A percentile compares a stretch with the other conserved stretches of the same genome.
phyloP scores from a whole-genome alignment of 2,113 vertebrate genomes.

The Amazona vittata region DNA sequence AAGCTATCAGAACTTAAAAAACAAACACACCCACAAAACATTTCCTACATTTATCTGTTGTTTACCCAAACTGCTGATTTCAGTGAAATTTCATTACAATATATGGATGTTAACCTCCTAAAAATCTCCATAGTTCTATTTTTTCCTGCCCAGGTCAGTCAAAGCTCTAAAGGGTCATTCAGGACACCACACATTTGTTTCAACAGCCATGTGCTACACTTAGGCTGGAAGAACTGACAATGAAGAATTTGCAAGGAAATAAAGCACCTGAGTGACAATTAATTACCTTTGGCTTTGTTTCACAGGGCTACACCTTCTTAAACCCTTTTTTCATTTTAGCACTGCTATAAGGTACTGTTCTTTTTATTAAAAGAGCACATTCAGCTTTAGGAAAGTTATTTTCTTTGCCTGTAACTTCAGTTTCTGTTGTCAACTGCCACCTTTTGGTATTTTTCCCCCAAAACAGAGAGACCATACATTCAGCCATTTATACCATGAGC shows the following conservation, averaged over 20 bases:
- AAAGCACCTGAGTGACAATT: background rate
- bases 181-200: background rate
- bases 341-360: background rate
- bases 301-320: background rate
- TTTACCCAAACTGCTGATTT: background rate
- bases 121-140: background rate
- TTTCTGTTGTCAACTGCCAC: background rate
- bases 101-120: background rate
- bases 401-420: background rate
- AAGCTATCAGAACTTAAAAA: background rate
- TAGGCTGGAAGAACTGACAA: background rate
- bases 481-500: background rate
- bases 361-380: background rate
- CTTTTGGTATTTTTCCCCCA: fast-evolving
- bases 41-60: background rate
- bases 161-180: background rate
- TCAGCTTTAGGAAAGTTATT: background rate
- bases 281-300: background rate
- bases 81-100: background rate
- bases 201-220: background rate
- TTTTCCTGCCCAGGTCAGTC: background rate
- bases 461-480: background rate
- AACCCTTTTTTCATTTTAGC: background rate
- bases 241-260: background rate
- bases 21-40: background rate